Evolutionary conservation across 2,888 invertebrate species (phyloP), one percentile per base, ranked within the genome.

Genomic region (Agrochola macilenta): DNA sequence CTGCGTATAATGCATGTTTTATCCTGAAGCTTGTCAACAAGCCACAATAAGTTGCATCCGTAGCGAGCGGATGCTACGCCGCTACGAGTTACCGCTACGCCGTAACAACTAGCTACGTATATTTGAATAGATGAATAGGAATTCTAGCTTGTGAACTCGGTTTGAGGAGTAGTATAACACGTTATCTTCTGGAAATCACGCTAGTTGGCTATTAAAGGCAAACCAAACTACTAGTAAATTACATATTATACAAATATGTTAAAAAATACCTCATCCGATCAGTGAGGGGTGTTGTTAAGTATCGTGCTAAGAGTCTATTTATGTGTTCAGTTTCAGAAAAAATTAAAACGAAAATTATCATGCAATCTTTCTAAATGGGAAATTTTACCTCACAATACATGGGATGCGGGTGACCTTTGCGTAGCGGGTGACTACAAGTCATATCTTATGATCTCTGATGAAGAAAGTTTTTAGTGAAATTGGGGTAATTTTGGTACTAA

Each of bases 71-170:
- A 74, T 66, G 61, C 65, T 81, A 81, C 73, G 72, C 46, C 20
- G 58, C 81, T 82, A 84, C 72, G 71, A 76, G 30, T 23, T 30
- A 39, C 61, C 76, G 73, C 69, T 78, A 76, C 78, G 79, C 78
- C 85, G 88, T 81, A 77, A 70, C 69, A 58, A 69, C 58, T 58
- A 58, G 77, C 65, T 76, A 65, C 76, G 54, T 52, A 57, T 64
- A 71, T 54, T 64, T 68, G n/a, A 58, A 26, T 46, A 60, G 30
- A 30, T 23, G 9, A 23, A 9, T 43, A 65, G n/a, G 58, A 81
- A 57, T 65, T 66, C 65, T 9, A 5, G 20, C 20, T 71, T 57
- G n/a, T 79, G 61, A 46, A 43, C 2, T 52, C 5, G 26, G 17
- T 35, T 14, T 30, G 26, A 43, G 39, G 26, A 60, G 64, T n/a